Evolutionary conservation across 2,888 invertebrate genomes (phyloP).

Genomic region (Lycaena phlaeas): DNA sequence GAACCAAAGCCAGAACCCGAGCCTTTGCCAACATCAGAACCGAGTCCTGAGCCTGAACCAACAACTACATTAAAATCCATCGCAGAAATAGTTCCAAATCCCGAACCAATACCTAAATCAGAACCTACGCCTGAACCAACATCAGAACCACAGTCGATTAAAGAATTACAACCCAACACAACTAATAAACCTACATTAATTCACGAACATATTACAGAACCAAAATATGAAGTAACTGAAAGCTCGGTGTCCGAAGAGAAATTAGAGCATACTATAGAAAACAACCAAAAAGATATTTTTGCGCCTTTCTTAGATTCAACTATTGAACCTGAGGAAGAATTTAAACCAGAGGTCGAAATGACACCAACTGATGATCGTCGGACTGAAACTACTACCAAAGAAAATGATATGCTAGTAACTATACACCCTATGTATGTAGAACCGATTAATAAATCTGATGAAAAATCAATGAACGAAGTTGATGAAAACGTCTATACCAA

Average conservation of each 20-base stretch:
- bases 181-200: constrained; percentile 17
- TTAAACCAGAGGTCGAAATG: not conserved
- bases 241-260: not conserved
- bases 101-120: constrained; percentile 12
- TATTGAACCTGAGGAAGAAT: not conserved
- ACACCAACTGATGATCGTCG: not conserved
- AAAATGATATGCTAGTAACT: constrained; percentile 17
- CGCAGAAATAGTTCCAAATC: constrained; percentile 13
- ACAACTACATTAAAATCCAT: constrained; percentile 21
- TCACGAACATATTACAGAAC: not conserved
- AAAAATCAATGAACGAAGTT: not conserved
- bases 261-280: not conserved
- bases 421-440: not conserved
- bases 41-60: constrained; percentile 19
- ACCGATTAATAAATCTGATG: not conserved
- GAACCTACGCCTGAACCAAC: constrained; percentile 20
- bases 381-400: constrained; percentile 15
- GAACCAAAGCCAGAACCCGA: constrained; percentile 19
- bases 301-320: not conserved
- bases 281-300: not conserved
- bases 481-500: constrained; percentile 17
- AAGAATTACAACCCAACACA: constrained; percentile 3
- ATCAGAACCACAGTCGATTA: constrained; percentile 2
- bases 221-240: not conserved
- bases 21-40: not conserved